phyloP scores from a whole-genome alignment of 37 sponge, comb jelly and placozoan species.

The Tethya wilhelma region DNA sequence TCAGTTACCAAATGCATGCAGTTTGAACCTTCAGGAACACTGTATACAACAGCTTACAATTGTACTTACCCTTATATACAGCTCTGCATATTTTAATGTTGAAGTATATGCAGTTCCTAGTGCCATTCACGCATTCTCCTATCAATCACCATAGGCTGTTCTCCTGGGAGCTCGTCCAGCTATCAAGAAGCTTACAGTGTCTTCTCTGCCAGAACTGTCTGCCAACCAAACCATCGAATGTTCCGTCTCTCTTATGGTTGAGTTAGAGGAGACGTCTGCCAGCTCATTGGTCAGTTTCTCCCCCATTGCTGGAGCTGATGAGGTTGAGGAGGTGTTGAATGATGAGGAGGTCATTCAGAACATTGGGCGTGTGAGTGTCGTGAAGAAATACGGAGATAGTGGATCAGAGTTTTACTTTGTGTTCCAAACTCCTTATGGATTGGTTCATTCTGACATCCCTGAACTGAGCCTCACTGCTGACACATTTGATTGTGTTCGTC shows the following conservation, averaged over 20 bases:
- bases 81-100: no score
- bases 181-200: background rate
- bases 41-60: no score
- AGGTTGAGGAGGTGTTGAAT: constrained; percentile 10
- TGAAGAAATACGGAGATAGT: background rate
- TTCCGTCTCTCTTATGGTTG: background rate
- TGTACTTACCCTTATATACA: no score
- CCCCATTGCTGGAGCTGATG: background rate
- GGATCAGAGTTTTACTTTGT: no score
- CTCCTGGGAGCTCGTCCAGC: background rate
- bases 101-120: no score
- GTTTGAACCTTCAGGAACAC: no score
- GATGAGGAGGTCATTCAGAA: background rate
- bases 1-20: no score
- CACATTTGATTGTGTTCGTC: background rate
- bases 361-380: background rate
- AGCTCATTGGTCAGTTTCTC: background rate
- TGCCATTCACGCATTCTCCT: no score
- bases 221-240: background rate
- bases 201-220: background rate
- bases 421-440: no score
- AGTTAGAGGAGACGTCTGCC: background rate
- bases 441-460: no score
- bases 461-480: no score
- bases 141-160: no score